Percentiles rank a stretch among this genome's conserved stretches.
Conservation (phyloP, 1,140 invertebrate genomes). For the Drosophila prosaltans region DNA sequence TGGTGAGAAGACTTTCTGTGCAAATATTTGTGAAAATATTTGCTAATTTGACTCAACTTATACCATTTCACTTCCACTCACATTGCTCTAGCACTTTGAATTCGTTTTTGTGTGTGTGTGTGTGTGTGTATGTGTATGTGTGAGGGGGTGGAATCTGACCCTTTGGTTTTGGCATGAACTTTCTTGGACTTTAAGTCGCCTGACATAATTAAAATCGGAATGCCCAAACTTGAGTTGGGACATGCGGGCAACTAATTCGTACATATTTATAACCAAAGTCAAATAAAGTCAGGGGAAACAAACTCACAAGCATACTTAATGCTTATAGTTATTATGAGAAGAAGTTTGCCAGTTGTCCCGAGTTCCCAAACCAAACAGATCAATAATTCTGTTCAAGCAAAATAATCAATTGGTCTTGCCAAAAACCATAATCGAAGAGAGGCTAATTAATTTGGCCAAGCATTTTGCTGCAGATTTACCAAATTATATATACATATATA, state of each 20-base stretch:
- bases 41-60: conserved; percentile 71
- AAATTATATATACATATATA: too few relatives aligned
- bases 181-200: conserved; percentile 9
- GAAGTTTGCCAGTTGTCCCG: not conserved
- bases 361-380: too few relatives aligned
- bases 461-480: too few relatives aligned
- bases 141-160: not conserved
- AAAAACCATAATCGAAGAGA: not conserved
- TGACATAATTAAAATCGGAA: conserved; percentile 48
- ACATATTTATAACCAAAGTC: not conserved
- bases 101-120: too few relatives aligned
- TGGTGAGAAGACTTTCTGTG: conserved; percentile 49
- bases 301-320: not conserved
- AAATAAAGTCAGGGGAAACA: not conserved
- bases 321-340: not conserved
- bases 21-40: conserved; percentile 69
- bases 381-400: not conserved
- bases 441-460: too few relatives aligned
- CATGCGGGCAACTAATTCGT: conserved; percentile 21
- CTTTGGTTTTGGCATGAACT: conserved; percentile 21
- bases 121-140: too few relatives aligned
- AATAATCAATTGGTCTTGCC: not conserved
- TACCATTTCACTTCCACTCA: not conserved
- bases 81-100: too few relatives aligned
- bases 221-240: not conserved